A percentile compares a stretch with the other conserved stretches of the same genome.
These are phyloP conservation scores for Neofelis nebulosa DNA, from an alignment of 2,113 vertebrate species.

Conservation along the genomic window DNA sequence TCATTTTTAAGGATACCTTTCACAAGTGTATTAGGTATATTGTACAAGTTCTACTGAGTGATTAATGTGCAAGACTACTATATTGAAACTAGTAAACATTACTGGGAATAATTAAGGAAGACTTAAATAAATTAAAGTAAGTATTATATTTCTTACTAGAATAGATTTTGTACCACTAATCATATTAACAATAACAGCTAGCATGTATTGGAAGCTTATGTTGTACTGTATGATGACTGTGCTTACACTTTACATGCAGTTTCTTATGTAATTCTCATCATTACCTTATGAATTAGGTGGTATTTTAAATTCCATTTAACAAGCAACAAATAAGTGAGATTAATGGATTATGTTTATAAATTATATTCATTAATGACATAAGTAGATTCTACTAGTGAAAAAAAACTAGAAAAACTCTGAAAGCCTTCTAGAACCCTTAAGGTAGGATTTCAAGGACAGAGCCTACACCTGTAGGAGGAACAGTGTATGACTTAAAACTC, in stretches of 20 bases:
- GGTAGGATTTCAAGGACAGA: background rate
- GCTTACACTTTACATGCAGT: too few relatives aligned
- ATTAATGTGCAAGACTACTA: background rate
- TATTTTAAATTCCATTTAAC: background rate
- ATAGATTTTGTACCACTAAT: background rate
- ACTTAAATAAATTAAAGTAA: background rate
- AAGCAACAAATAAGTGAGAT: background rate
- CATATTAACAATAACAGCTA: background rate
- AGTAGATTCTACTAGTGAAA: background rate
- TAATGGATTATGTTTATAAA: background rate
- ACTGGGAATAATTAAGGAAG: background rate
- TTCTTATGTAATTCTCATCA: background rate
- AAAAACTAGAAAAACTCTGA: background rate
- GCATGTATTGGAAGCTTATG: background rate
- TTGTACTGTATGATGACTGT: background rate
- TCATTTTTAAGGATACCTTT: background rate
- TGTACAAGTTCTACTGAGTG: background rate
- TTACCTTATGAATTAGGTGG: background rate
- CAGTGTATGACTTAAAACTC: background rate
- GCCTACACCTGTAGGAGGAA: background rate
- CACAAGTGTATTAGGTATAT: too few relatives aligned
- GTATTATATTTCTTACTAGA: background rate
- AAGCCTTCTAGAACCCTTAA: background rate
- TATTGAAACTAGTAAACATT: background rate
- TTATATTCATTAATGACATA: background rate